Evolutionary conservation across 2,888 invertebrate species (phyloP).

Genomic region (Catocala nupta): DNA sequence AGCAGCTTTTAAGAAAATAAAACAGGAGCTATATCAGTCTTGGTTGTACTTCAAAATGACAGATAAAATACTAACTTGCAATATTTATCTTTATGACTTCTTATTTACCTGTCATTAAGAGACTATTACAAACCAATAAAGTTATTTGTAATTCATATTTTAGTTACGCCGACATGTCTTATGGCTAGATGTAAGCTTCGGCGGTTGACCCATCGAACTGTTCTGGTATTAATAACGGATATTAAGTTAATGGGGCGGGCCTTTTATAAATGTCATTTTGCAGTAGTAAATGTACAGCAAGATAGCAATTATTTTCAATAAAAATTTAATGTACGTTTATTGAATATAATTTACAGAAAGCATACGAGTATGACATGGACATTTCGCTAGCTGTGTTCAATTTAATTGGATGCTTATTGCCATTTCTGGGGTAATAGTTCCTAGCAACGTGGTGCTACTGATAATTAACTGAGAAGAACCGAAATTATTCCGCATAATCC

Average conservation of each 20-base stretch:
- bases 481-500: too few species aligned
- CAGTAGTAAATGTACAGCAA: conserved; percentile 24
- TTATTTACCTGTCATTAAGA: conserved; percentile 20
- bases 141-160: conserved; percentile 34
- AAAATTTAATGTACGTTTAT: neutral
- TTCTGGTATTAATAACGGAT: conserved; percentile 44
- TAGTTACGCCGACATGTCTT: conserved; percentile 30
- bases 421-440: too few species aligned
- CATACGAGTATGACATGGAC: too few species aligned
- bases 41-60: too few species aligned
- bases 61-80: neutral
- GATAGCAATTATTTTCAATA: conserved; percentile 1
- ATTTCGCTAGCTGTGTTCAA: too few species aligned
- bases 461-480: too few species aligned
- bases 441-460: too few species aligned
- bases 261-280: conserved; percentile 39
- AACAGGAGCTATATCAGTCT: too few species aligned
- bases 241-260: conserved; percentile 34
- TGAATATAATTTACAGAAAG: too few species aligned
- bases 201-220: conserved; percentile 31
- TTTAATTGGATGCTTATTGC: too few species aligned
- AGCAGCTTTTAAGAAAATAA: too few species aligned
- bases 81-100: conserved; percentile 28
- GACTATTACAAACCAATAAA: conserved; percentile 35
- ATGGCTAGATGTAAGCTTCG: conserved; percentile 35